Evolutionary conservation across 1,140 invertebrate genomes (phyloP).

Genomic region (Zaprionus camerounensis): DNA sequence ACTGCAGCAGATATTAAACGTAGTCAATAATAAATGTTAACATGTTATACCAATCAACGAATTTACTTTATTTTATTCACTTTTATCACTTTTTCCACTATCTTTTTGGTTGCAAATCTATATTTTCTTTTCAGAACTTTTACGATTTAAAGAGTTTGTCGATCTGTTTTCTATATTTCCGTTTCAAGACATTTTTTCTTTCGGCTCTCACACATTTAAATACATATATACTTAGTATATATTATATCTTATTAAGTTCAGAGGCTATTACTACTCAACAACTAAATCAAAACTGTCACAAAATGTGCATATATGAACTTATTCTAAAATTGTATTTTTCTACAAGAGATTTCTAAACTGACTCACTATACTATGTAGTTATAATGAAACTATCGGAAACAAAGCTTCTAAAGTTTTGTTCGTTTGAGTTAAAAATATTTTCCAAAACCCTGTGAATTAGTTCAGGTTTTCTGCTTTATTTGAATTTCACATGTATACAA

Average conservation of each 20-base stretch:
- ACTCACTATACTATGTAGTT: not conserved
- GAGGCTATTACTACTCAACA: not conserved
- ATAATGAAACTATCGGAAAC: not conserved
- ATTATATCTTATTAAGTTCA: not conserved
- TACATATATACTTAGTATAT: not conserved
- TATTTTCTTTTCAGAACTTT: not conserved
- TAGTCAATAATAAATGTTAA: conserved; percentile 59
- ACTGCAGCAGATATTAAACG: conserved; percentile 56
- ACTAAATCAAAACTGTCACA: not conserved
- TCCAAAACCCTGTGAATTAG: not conserved
- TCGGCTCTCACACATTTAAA: not conserved
- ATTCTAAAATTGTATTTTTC: conserved; percentile 1
- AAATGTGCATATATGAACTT: not conserved
- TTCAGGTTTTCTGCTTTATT: not conserved
- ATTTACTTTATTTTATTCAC: conserved; percentile 28
- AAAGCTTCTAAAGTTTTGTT: conserved; percentile 1
- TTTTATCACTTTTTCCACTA: not conserved
- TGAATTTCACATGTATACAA: not conserved
- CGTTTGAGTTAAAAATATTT: not conserved
- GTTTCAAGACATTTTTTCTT: not conserved
- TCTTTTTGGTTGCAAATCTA: not conserved
- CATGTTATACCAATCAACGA: conserved; percentile 47
- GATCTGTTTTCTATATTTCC: not conserved
- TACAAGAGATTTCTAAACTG: conserved; percentile 6
- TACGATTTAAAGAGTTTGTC: not conserved